phyloP scores from a whole-genome alignment of 2,113 vertebrate species.

The Phrynosoma blainvillii region DNA sequence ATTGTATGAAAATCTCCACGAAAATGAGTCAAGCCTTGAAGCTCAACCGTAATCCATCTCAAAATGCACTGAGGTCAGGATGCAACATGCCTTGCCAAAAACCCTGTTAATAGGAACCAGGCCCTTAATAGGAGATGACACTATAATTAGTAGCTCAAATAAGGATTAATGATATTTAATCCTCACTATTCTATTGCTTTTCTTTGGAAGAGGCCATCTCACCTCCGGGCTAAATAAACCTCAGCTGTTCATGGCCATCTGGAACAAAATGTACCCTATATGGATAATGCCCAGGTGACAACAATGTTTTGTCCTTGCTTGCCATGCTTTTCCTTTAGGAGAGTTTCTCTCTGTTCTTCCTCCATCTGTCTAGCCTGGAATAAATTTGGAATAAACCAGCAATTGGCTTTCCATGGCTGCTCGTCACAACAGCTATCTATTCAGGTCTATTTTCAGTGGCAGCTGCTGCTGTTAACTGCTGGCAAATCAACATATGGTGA shows the following conservation, averaged over 20 bases:
- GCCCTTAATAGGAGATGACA: conserved; percentile 6
- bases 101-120: not conserved
- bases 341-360: not conserved
- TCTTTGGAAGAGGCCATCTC: not conserved
- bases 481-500: too few relatives aligned
- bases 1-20: not conserved
- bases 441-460: not conserved
- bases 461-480: too few relatives aligned
- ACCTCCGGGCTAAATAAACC: not conserved
- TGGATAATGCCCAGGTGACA: not conserved
- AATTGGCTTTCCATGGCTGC: not conserved
- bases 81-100: not conserved
- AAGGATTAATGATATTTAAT: conserved; percentile 26
- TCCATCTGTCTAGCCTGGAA: not conserved
- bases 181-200: not conserved
- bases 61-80: not conserved
- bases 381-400: not conserved
- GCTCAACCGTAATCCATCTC: not conserved
- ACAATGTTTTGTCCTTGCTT: not conserved
- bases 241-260: not conserved
- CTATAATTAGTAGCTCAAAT: conserved; percentile 17
- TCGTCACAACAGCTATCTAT: not conserved
- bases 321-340: not conserved
- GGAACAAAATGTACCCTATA: not conserved
- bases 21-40: not conserved